Conservation (phyloP, 2,888 invertebrate species). For the Tachystola acroxantha region DNA sequence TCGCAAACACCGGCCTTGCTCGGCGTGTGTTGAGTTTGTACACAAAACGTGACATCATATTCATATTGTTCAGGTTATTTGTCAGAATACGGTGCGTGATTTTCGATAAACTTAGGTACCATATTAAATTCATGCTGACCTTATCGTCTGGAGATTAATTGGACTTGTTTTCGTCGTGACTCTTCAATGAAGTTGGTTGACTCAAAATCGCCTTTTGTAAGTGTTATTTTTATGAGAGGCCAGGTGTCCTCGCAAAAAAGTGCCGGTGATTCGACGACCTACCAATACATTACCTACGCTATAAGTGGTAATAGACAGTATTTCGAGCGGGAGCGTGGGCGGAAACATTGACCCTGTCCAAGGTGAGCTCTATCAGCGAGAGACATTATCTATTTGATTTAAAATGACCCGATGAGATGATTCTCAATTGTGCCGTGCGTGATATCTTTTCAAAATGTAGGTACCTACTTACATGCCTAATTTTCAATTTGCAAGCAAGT, state of each 20-base stretch:
- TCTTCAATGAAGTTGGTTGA: too few species aligned
- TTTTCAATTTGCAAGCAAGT: too few species aligned
- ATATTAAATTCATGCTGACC: constrained; percentile 15
- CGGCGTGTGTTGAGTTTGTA: constrained; percentile 35
- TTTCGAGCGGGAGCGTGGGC: constrained; percentile 37
- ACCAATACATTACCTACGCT: constrained; percentile 8
- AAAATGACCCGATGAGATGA: background rate
- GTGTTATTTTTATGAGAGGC: background rate
- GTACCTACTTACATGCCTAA: background rate
- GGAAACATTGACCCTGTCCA: constrained; percentile 56
- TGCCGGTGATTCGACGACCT: constrained; percentile 13
- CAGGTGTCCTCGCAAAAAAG: constrained; percentile 12
- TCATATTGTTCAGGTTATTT: constrained; percentile 47
- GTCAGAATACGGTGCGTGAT: constrained; percentile 21
- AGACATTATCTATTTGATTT: background rate
- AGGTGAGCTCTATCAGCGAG: constrained; percentile 45
- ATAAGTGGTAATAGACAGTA: constrained; percentile 18
- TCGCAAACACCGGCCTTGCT: constrained; percentile 52
- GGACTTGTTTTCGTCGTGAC: too few species aligned
- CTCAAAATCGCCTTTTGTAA: background rate
- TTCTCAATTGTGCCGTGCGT: background rate
- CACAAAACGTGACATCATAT: constrained; percentile 62
- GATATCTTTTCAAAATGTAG: background rate
- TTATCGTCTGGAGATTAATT: constrained; percentile 7
- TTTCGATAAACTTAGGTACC: constrained; percentile 22